A percentile compares a stretch with the other conserved stretches of the same genome.
These are phyloP conservation scores for Poeciliopsis prolifica DNA, from an alignment of 2,113 vertebrate genomes.

Conservation along the genomic window DNA sequence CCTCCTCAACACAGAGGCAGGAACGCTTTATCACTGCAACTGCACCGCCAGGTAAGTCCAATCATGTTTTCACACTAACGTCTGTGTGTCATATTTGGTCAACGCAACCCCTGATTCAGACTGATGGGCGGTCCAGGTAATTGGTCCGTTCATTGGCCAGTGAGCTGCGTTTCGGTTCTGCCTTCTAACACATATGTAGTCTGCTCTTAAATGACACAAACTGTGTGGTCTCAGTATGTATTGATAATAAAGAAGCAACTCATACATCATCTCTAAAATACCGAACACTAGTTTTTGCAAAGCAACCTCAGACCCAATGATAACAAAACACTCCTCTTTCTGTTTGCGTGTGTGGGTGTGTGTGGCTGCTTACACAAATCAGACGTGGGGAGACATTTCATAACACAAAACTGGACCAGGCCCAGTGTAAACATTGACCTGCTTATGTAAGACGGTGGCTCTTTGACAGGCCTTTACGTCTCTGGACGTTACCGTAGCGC, in stretches of 20 bases:
- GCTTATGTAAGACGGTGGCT: constrained; percentile 23
- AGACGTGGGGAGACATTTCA: constrained; percentile 12
- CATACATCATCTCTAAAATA: not conserved
- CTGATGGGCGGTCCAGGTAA: too few species aligned
- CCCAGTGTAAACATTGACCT: not conserved
- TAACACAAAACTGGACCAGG: constrained; percentile 25
- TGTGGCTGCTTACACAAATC: not conserved
- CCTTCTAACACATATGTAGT: too few species aligned
- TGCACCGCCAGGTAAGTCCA: constrained; percentile 81
- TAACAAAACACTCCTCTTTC: constrained; percentile 10
- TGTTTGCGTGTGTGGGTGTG: not conserved
- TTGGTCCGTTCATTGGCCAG: too few species aligned
- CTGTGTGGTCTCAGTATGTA: too few species aligned
- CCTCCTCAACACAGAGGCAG: constrained; percentile 72
- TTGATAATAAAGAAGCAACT: too few species aligned
- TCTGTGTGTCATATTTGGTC: too few species aligned
- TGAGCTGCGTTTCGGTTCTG: too few species aligned
- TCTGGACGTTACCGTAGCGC: constrained; percentile 8
- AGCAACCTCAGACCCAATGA: not conserved
- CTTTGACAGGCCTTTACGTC: not conserved
- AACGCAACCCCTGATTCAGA: too few species aligned
- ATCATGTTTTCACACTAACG: too few species aligned
- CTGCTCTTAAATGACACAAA: too few species aligned
- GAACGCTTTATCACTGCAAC: constrained; percentile 85
- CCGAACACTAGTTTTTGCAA: not conserved